Evolutionary conservation across 2,888 invertebrate genomes (phyloP), one percentile per base, ranked within the genome.

Genomic region (Apocheima hispidaria): DNA sequence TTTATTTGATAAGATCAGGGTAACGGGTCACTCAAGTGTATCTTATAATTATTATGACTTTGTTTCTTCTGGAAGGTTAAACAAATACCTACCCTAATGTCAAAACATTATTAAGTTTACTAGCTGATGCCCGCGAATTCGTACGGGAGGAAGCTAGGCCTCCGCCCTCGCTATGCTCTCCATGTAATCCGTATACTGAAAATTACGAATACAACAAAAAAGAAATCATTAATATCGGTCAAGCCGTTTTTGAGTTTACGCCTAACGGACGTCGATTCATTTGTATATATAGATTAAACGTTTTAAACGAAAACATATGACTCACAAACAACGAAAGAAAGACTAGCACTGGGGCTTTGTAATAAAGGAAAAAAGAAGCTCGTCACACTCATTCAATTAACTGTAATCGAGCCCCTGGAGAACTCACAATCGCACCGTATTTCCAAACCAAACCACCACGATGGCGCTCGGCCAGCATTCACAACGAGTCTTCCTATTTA

Each of bases 401-500:
- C 81, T 71, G 80, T 80, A 78, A 79, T 75, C 76, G 61, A 67
- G 77, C 80, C 84, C 75, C 81, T 54, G 60, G 79, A 74, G 83
- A 72, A 76, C 73, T 56, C 79, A 79, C 77, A 78, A 70, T 78
- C 75, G 70, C 80, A 77, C 81, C 85, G 83, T 86, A 82, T 73
- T n/a, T 30, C 10, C 30, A 30, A 9, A 2, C 73, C 70, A 68
- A 55, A 60, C 60, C 43, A 51, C 43, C 40, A 44, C 12, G 28
- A 6, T 52, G 78, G 75, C 76, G 78, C 82, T 81, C 81, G 80
- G 78, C 81, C 79, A 78, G 86, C 86, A 88, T 89, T 88, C 85
- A 86, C 81, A 84, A 83, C 78, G 74, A 84, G 75, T 75, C 82
- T 87, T 86, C 84, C 85, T 84, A 81, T 77, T 81, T 81, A 78